Evolutionary conservation across 2,888 invertebrate species (phyloP).

Genomic region (Embidobia sp.): DNA sequence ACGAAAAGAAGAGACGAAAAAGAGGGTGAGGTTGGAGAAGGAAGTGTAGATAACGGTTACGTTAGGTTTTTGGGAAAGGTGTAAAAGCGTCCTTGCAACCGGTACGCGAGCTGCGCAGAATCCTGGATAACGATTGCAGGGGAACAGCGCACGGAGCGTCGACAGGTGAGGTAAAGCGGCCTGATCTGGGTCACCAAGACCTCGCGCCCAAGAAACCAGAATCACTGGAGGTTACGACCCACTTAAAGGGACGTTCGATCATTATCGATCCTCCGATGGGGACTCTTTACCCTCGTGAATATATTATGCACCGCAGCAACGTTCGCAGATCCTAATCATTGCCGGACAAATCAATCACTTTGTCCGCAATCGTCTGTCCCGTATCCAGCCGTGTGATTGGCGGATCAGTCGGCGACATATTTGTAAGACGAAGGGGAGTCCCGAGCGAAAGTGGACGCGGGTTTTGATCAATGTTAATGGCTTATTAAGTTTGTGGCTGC

Average conservation of each 20-base stretch:
- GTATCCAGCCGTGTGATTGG: constrained; percentile 19
- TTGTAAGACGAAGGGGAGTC: constrained; percentile 7
- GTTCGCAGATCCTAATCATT: constrained; percentile 43
- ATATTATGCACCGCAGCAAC: constrained; percentile 39
- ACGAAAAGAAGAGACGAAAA: background rate
- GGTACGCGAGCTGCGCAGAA: constrained; percentile 77
- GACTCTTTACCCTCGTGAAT: constrained; percentile 53
- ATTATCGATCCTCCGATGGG: constrained; percentile 68
- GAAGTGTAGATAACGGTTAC: too few relatives aligned
- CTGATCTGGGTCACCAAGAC: constrained; percentile 78
- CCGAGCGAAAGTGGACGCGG: constrained; percentile 4
- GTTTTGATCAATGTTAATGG: constrained; percentile 30
- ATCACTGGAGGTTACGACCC: constrained; percentile 77
- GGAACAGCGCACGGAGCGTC: constrained; percentile 70
- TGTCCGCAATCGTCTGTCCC: constrained; percentile 36
- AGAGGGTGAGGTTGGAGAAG: too few relatives aligned
- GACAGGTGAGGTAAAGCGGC: constrained; percentile 73
- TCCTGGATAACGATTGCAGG: constrained; percentile 81
- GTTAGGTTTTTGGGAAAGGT: constrained; percentile 57
- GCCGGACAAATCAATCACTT: constrained; percentile 56
- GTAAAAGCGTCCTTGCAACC: constrained; percentile 68
- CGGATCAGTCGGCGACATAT: constrained; percentile 11
- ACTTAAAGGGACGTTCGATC: constrained; percentile 75
- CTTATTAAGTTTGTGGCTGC: constrained; percentile 12
- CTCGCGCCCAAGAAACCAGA: constrained; percentile 76